Base-by-base conservation (phyloP, 2,797 vertebrate species). In the Luscinia megarhynchos region DNA sequence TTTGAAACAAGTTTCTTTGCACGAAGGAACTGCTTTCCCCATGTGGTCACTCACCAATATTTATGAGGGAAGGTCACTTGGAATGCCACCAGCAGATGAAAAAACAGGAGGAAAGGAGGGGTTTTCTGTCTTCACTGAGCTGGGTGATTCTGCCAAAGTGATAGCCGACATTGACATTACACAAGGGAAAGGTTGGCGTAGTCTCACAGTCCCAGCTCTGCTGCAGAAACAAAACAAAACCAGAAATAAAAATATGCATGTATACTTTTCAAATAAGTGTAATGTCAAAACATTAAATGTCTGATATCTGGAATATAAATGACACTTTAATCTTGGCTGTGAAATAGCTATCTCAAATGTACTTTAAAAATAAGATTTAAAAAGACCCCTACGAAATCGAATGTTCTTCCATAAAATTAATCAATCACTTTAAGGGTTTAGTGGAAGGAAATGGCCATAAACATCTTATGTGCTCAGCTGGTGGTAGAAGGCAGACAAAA, bases 341-440 rank as follows among this genome's bases (percentile, higher is more conserved):
- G 96, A 96, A 97, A 96, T 18, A 82, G 78, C 68, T 96, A 96
- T 93, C 93, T 88, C 83, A 93, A 96, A 93, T 74, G 72, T 74
- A 64, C 69, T 91, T 96, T 88, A 96, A 95, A 97, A 95, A 95
- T 74, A 82, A 93, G 94, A 97, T 95, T 95, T 93, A 58, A 96
- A 97, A 95, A 95, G 68, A 94, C 50, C 79, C 50, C 87, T 79
- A 93, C 91, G 94, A 98, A 97, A 97, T 66, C 27, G 41, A 96
- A 97, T 89, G 91, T 85, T 92, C 78, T 96, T 97, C 95, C 96
- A 67, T 95, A 96, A 97, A 97, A 97, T 98, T 98, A 98, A 99
- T 99, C 98, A 98, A 98, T 98, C 97, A 98, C 97, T 98, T 98
- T 96, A 98, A 98, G 97, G 98, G 97, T 98, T 98, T 98, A 97